Conservation (phyloP, 2,888 invertebrate genomes). For the Ypsolopha scabrella region DNA sequence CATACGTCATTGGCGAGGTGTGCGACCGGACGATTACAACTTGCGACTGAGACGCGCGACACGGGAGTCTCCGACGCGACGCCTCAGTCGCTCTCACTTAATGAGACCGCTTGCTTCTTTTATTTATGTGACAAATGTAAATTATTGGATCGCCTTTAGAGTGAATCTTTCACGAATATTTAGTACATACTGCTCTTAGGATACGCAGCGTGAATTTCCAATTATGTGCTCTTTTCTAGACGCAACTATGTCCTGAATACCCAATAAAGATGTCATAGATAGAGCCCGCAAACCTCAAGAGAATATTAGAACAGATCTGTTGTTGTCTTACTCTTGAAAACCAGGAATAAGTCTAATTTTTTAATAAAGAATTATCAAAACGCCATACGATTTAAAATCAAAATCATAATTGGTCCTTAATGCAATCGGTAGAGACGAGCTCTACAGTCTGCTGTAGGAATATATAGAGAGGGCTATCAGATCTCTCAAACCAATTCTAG, state of each 20-base stretch:
- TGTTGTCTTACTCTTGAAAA: neutral
- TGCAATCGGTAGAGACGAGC: neutral
- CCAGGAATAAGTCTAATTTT: too few relatives aligned
- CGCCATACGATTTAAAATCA: too few relatives aligned
- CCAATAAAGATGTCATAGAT: slow-evolving; percentile 37
- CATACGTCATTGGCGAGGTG: slow-evolving; percentile 37
- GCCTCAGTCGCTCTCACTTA: slow-evolving; percentile 25
- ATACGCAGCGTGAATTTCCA: slow-evolving; percentile 41
- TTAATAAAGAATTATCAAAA: too few relatives aligned
- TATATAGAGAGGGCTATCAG: neutral
- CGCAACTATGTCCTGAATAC: slow-evolving; percentile 18
- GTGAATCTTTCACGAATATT: slow-evolving; percentile 51
- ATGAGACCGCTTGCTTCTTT: slow-evolving; percentile 56
- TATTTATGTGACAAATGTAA: slow-evolving; percentile 64
- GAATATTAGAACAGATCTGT: neutral
- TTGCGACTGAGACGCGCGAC: slow-evolving; percentile 4
- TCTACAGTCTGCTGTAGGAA: neutral
- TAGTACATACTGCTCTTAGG: slow-evolving; percentile 29
- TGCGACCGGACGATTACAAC: slow-evolving; percentile 13
- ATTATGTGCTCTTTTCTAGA: slow-evolving; percentile 37
- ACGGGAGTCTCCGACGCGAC: slow-evolving; percentile 21
- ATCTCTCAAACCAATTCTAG: too few relatives aligned
- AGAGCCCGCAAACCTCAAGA: slow-evolving; percentile 5
- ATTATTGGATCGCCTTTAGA: slow-evolving; percentile 31
- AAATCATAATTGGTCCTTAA: too few relatives aligned